Conservation (phyloP, 1,140 invertebrate genomes). For the Portunus trituberculatus region DNA sequence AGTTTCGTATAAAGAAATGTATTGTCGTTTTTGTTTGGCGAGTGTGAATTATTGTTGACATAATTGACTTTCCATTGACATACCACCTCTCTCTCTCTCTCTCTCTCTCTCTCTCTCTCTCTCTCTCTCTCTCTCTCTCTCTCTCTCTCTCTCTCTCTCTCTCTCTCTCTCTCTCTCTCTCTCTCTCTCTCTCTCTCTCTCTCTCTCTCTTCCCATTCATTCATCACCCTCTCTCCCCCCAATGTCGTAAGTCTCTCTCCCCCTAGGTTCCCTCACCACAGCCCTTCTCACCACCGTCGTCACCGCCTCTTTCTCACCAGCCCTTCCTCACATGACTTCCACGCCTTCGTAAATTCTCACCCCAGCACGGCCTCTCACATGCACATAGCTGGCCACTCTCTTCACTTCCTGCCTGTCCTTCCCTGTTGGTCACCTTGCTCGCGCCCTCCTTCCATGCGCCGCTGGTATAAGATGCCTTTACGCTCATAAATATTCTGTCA, state of each 20-base stretch:
- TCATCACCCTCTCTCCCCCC: neutral
- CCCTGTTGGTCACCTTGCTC: neutral
- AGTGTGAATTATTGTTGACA: neutral
- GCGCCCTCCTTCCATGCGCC: too few species aligned
- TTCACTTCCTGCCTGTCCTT: neutral
- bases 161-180: neutral
- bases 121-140: neutral
- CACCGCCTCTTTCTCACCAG: too few species aligned
- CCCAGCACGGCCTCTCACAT: neutral
- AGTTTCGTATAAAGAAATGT: neutral
- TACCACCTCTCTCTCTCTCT: neutral
- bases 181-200: neutral
- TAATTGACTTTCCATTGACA: neutral
- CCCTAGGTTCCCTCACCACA: neutral
- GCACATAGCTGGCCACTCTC: neutral
- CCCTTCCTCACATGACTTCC: neutral
- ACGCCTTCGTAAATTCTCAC: neutral
- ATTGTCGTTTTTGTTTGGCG: neutral
- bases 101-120: neutral
- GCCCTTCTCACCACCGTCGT: too few species aligned
- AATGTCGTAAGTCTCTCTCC: neutral
- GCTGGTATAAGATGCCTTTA: neutral
- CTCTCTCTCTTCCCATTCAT: neutral
- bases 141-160: neutral
- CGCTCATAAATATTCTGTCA: neutral